phyloP scores from a whole-genome alignment of 2,797 vertebrate genomes.

The Amblyraja radiata region DNA sequence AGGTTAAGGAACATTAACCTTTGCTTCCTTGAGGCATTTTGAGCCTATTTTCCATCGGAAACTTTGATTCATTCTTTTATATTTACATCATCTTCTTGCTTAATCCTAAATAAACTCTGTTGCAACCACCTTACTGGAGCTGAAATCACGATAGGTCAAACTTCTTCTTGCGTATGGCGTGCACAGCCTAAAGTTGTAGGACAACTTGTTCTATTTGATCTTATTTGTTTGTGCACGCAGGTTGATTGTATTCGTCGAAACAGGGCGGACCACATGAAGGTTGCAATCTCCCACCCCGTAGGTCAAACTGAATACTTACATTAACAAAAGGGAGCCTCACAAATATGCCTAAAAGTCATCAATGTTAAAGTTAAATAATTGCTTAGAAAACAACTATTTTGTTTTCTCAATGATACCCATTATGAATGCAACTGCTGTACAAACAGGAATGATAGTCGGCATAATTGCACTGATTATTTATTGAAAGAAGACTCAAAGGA shows the following conservation, averaged over 20 bases:
- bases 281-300: too few species aligned
- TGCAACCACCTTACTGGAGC: background rate
- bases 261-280: too few species aligned
- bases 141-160: background rate
- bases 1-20: background rate
- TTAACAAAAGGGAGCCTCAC: background rate
- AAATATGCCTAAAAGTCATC: background rate
- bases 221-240: too few species aligned
- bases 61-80: background rate
- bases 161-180: background rate
- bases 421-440: background rate
- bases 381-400: background rate
- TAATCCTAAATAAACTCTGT: background rate
- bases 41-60: background rate
- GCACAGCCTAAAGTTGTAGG: too few species aligned
- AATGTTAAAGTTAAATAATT: background rate
- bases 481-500: background rate
- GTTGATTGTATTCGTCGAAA: too few species aligned
- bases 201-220: too few species aligned
- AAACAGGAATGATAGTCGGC: background rate
- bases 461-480: constrained; percentile 1
- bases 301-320: background rate
- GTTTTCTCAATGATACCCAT: background rate
- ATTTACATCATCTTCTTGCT: background rate
- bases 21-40: too few species aligned